phyloP scores from a whole-genome alignment of 2,888 invertebrate genomes.

The Zaprionus bogoriensis region DNA sequence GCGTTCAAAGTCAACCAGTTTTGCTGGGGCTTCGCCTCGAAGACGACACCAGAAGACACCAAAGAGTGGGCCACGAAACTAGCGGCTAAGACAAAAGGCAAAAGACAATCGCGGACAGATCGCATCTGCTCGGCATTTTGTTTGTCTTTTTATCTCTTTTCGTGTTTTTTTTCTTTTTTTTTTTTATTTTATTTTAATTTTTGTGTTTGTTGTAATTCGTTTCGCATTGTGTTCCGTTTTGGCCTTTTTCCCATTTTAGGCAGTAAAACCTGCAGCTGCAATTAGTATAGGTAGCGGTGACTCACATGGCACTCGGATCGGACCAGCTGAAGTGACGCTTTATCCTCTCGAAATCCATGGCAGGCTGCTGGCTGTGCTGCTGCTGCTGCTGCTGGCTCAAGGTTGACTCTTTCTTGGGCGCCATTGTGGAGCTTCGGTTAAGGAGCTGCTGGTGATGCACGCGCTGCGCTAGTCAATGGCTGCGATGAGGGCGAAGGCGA shows the following conservation, averaged over 20 bases:
- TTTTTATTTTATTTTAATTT: too few species aligned
- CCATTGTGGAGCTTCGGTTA: slow-evolving; percentile 48
- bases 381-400: slow-evolving; percentile 57
- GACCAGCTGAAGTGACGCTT: slow-evolving; percentile 82
- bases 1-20: slow-evolving; percentile 50
- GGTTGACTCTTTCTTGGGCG: slow-evolving; percentile 73
- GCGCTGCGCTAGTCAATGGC: slow-evolving; percentile 26
- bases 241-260: background rate
- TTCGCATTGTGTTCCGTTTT: slow-evolving; percentile 30
- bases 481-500: slow-evolving; percentile 18
- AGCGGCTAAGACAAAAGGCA: slow-evolving; percentile 30
- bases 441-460: slow-evolving; percentile 33
- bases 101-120: background rate
- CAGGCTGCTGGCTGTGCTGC: slow-evolving; percentile 55
- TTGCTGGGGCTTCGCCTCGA: slow-evolving; percentile 1
- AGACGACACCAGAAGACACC: slow-evolving; percentile 4
- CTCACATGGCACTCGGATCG: slow-evolving; percentile 81
- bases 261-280: background rate
- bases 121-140: background rate
- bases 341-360: slow-evolving; percentile 79
- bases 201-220: background rate
- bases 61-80: slow-evolving; percentile 38
- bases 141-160: background rate
- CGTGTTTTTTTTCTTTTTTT: background rate
- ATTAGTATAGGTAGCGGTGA: slow-evolving; percentile 49